Evolutionary conservation across 2,797 vertebrate genomes (phyloP), one percentile per base, ranked within the genome.

Genomic region (Choloepus didactylus): DNA sequence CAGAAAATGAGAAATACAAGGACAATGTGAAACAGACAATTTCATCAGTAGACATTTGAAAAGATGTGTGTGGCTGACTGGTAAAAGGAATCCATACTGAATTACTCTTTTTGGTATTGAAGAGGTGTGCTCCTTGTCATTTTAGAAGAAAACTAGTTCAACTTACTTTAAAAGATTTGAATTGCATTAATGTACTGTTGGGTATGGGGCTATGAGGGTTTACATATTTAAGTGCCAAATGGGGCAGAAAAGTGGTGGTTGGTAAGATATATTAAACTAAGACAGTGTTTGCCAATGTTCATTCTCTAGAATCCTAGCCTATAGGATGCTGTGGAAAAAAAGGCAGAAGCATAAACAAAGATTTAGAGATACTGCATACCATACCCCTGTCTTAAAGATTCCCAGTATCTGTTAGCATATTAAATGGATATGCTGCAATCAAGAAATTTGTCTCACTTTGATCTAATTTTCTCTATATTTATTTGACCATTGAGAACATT

Each of bases 401-500:
- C 38, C 54, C 4, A 60, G 54, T 9, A 84, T 56, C 11, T 35
- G 87, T 27, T 23, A 67, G 10, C n/a, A 51, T 81, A 21, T 62
- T 93, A 83, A 60, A 89, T 69, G 19, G 51, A 59, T 81, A 70
- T 38, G 35, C 35, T 81, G 4, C 19, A 77, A n/a, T 66, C 29
- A 72, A 89, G 44, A 73, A 60, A 79, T 79, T 70, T 76, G n/a
- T 80, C 38, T 93, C 27, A 51, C 23, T 87, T 81, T 83, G 3
- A 87, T 91, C 69, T 91, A 44, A 85, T 95, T 95, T 72, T 73
- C 21, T 91, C 49, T 93, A 79, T 81, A 79, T 83, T 82, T 81
- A 91, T 31, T 77, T 96, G 67, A 88, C 27, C 3, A 92, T 77
- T 44, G 27, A 77, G 46, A 72, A 79, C 2, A 86, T 38, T 86